These are phyloP conservation scores for Cyclophora albipunctata DNA, from an alignment of 2,888 invertebrate species.

Conservation along the genomic window DNA sequence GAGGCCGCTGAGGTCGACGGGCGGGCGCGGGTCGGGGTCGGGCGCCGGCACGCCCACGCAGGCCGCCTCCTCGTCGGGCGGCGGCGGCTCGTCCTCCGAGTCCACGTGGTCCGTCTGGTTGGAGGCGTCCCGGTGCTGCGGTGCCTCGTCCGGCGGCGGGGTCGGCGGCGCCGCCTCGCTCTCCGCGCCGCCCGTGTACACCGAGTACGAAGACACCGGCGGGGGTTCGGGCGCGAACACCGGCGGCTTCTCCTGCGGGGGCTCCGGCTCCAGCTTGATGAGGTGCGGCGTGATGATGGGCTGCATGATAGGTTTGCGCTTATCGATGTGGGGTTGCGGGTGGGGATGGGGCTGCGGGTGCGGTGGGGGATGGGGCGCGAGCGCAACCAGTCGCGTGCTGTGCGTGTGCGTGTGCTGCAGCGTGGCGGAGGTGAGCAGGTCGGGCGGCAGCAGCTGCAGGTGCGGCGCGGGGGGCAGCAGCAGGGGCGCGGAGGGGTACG, in stretches of 20 bases:
- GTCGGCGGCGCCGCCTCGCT: constrained; percentile 75
- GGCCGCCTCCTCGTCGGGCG: constrained; percentile 37
- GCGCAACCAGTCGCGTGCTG: constrained; percentile 79
- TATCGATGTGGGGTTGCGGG: constrained; percentile 59
- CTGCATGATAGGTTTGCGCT: constrained; percentile 67
- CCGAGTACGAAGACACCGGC: constrained; percentile 58
- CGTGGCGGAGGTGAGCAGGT: constrained; percentile 78
- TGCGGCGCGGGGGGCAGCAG: constrained; percentile 68
- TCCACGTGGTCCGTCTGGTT: constrained; percentile 88
- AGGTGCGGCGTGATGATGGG: constrained; percentile 69
- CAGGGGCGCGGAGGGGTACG: constrained; percentile 59
- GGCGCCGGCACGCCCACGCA: constrained; percentile 64
- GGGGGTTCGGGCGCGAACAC: constrained; percentile 60
- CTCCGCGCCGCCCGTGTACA: constrained; percentile 24
- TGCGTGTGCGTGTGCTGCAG: constrained; percentile 81
- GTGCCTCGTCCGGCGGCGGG: constrained; percentile 69
- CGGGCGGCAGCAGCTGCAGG: constrained; percentile 79
- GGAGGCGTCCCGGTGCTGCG: constrained; percentile 85
- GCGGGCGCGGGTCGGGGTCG: constrained; percentile 46
- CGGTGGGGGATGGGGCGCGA: constrained; percentile 76
- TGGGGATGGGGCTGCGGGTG: constrained; percentile 60
- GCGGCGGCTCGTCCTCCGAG: constrained; percentile 78
- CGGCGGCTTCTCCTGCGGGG: constrained; percentile 60
- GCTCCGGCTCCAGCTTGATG: constrained; percentile 84
- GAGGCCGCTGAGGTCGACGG: constrained; percentile 85